Evolutionary conservation across 2,888 invertebrate species (phyloP).

Genomic region (Tachina fera): DNA sequence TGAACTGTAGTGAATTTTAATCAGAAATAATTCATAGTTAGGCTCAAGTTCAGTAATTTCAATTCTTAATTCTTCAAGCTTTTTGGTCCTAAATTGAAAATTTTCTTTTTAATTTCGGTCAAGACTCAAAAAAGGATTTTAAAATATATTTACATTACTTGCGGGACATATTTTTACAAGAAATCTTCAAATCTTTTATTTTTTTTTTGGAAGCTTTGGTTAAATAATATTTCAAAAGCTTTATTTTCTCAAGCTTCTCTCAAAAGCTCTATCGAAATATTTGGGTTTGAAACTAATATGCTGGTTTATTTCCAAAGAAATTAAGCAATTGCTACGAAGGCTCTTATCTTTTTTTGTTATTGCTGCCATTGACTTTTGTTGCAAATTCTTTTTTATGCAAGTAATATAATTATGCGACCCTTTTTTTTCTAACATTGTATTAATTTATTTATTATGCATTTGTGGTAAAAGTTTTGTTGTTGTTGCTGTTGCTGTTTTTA

Average conservation of each 20-base stretch:
- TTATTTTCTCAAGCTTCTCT: not conserved
- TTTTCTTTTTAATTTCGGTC: too few species aligned
- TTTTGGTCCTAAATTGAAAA: too few species aligned
- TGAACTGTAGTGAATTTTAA: too few species aligned
- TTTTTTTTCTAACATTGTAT: slow-evolving; percentile 61
- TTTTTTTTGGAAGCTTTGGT: not conserved
- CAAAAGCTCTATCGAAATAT: not conserved
- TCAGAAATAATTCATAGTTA: too few species aligned
- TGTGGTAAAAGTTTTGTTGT: slow-evolving; percentile 38
- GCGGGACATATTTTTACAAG: too few species aligned
- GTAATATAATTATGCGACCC: slow-evolving; percentile 33
- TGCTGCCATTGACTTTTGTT: slow-evolving; percentile 1
- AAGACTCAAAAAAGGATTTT: too few species aligned
- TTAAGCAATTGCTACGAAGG: not conserved
- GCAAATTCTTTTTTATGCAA: not conserved
- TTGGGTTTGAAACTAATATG: not conserved
- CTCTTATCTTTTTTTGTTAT: slow-evolving; percentile 1
- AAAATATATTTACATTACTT: too few species aligned
- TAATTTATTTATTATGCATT: slow-evolving; percentile 59
- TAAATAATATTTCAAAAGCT: not conserved
- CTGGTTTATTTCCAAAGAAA: not conserved
- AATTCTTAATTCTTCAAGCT: too few species aligned
- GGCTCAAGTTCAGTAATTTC: too few species aligned
- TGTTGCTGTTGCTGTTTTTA: slow-evolving; percentile 20
- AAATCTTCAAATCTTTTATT: not conserved